phyloP scores from a whole-genome alignment of 2,113 vertebrate species.

The Leptobrachium ailaonicum region DNA sequence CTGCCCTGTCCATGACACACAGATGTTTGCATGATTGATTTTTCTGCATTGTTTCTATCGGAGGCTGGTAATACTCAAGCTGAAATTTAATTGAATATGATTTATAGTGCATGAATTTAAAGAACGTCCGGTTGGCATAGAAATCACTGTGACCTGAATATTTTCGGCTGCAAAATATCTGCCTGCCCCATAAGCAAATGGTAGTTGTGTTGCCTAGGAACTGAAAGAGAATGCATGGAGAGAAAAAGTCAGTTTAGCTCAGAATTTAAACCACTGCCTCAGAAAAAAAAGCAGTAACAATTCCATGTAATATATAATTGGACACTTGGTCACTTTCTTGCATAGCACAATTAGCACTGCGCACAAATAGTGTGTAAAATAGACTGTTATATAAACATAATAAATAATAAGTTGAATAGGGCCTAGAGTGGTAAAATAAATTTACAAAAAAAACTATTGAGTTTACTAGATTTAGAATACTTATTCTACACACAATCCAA shows the following conservation, averaged over 20 bases:
- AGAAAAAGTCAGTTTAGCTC: constrained; percentile 51
- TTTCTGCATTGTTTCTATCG: too few relatives aligned
- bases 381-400: too few relatives aligned
- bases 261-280: constrained; percentile 52
- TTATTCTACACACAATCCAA: neutral
- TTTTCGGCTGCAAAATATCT: constrained; percentile 45
- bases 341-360: too few relatives aligned
- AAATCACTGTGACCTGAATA: constrained; percentile 46
- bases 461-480: too few relatives aligned
- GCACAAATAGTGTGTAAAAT: too few relatives aligned
- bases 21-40: too few relatives aligned
- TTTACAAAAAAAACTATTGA: too few relatives aligned
- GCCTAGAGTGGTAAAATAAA: too few relatives aligned
- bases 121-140: constrained; percentile 37
- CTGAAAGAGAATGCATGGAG: constrained; percentile 42
- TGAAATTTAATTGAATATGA: constrained; percentile 31
- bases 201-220: constrained; percentile 53
- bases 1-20: too few relatives aligned
- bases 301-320: neutral
- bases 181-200: constrained; percentile 49
- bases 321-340: too few relatives aligned
- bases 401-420: neutral
- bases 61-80: too few relatives aligned
- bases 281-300: constrained; percentile 57
- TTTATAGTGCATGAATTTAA: constrained; percentile 37